Conservation (phyloP, 2,888 invertebrate species). For the Omphaloscelis lunosa region DNA sequence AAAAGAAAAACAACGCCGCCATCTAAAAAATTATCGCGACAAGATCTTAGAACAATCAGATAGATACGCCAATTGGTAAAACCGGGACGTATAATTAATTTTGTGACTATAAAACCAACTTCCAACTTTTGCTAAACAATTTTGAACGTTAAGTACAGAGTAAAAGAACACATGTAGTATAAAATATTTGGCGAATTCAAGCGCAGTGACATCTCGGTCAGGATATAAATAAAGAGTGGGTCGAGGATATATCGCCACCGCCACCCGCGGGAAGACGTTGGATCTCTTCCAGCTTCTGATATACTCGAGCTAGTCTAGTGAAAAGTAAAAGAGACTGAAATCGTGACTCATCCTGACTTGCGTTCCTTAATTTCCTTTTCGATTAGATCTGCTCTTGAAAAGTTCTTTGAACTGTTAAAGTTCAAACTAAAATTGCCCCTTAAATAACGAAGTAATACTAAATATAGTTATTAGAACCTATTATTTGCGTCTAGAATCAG, state of each 20-base stretch:
- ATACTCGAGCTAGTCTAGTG: constrained; percentile 46
- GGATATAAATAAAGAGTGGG: constrained; percentile 69
- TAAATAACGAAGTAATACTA: constrained; percentile 4
- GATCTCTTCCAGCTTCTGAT: constrained; percentile 70
- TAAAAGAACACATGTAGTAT: constrained; percentile 40
- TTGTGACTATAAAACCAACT: constrained; percentile 27
- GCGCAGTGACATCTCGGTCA: constrained; percentile 65
- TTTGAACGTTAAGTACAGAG: constrained; percentile 33
- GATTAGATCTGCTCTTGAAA: constrained; percentile 42
- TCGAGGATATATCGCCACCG: constrained; percentile 67
- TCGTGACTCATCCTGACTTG: constrained; percentile 48
- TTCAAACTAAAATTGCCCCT: constrained; percentile 10
- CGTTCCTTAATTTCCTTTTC: constrained; percentile 48
- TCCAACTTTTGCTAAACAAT: constrained; percentile 18
- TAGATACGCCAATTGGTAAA: constrained; percentile 58
- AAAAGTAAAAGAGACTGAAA: constrained; percentile 46
- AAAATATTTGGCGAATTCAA: constrained; percentile 53
- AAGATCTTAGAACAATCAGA: constrained; percentile 59
- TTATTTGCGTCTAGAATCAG: constrained; percentile 27
- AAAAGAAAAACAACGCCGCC: constrained; percentile 40
- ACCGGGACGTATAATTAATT: constrained; percentile 36
- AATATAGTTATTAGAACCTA: constrained; percentile 2
- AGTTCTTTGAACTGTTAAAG: constrained; percentile 37
- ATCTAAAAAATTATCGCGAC: constrained; percentile 41
- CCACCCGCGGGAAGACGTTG: constrained; percentile 67